Percentiles rank a stretch among this genome's conserved stretches.
Evolutionary conservation across 2,113 vertebrate genomes (phyloP).

Genomic region (Vulpes vulpes): DNA sequence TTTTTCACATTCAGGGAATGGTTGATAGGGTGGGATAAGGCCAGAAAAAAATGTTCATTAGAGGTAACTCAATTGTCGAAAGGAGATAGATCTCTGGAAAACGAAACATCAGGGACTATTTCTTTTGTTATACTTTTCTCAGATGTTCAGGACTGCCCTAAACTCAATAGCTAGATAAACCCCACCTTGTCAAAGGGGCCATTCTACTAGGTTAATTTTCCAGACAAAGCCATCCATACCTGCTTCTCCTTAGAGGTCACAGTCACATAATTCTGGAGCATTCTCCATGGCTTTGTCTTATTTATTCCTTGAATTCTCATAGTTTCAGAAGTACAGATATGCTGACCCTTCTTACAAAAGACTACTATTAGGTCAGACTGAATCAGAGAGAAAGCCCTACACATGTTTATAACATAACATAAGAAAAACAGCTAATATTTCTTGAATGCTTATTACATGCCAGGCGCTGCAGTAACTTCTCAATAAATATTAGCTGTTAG

Average conservation of each 20-base stretch:
- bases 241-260: neutral
- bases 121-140: neutral
- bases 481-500: neutral
- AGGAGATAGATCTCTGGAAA: constrained; percentile 26
- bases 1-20: neutral
- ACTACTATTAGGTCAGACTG: neutral
- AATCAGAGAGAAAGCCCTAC: neutral
- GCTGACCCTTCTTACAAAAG: neutral
- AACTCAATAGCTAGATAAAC: neutral
- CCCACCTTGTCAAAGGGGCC: neutral
- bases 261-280: neutral
- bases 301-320: neutral
- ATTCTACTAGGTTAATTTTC: neutral
- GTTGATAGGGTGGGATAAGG: neutral
- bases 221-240: neutral
- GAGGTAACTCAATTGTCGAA: neutral
- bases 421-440: neutral
- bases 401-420: neutral
- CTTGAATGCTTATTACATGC: neutral
- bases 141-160: neutral
- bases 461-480: neutral
- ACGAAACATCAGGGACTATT: neutral
- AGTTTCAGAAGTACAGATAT: neutral
- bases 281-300: constrained; percentile 4
- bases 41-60: neutral